Base-by-base conservation (phyloP, 2,797 vertebrate species). In the Anas bernieri region DNA sequence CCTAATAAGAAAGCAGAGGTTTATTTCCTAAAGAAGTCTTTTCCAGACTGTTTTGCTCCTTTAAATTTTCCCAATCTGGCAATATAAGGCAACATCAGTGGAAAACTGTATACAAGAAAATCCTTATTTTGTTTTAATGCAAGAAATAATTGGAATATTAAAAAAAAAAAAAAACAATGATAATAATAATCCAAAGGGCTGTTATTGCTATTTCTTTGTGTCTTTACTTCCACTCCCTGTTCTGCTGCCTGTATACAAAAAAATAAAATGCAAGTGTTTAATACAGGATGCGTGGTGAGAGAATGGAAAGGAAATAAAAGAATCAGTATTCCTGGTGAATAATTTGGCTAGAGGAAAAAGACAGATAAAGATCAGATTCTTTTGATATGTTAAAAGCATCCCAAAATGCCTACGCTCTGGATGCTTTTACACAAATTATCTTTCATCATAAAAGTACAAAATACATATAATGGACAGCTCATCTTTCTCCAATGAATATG, bases 351-450 rank as follows among this genome's bases (percentile, higher is more conserved):
- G 93, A 87, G 88, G 88, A 94, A 95, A 90, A 96, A 95, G 94
- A 93, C 93, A 96, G 94, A 94, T 94, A 95, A 64, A 83, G 95
- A 96, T 94, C 91, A 90, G 83, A 95, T 90, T 90, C 96, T 96
- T 97, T 95, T 96, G 96, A 96, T 97, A 95, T 96, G 96, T 96
- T 96, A 97, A 97, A 96, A 96, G 95, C 93, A 95, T 96, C 96
- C 95, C 92, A 96, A 96, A 96, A 95, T 96, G 94, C 95, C 94
- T 89, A 64, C 21, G 3, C 87, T 93, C 89, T 95, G 76, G 95
- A 96, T 96, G 95, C 94, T 97, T 96, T 96, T 97, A 96, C 88
- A 96, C 93, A 95, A 96, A 97, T 96, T 95, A 96, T 94, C 96
- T 97, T 96, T 96, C 95, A 97, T 96, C 96, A 94, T 94, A 94